Base-by-base conservation (phyloP, 2,888 invertebrate species). In the Meloe dianella region DNA sequence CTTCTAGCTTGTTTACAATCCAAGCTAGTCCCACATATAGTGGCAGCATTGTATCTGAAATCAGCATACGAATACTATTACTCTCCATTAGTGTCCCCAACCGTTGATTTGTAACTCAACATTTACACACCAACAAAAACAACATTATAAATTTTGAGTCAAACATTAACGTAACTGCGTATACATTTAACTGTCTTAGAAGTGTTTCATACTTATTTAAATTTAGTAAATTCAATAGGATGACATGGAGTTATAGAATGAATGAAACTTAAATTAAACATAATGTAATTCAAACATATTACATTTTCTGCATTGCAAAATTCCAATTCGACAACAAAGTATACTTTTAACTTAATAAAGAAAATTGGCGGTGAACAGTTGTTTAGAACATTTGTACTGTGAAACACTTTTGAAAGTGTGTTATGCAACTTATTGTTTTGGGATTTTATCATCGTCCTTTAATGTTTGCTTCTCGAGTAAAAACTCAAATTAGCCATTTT, bases 31-130 rank as follows among this genome's bases (percentile, higher is more conserved):
- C 70, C 74, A 71, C 73, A 73, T 75, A 73, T 77, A 75, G 75
- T 74, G 74, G 77, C 71, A 73, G 74, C 74, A 73, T 77, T 76
- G 75, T 76, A 74, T 76, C 76, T 75, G 76, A 77, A 81, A 81
- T 81, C 80, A 81, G 79, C 81, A 81, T 81, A 80, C 80, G 78
- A 81, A 81, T 78, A 78, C 81, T 78, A 81, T 81, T 80, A 81
- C 74, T 82, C 82, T 81, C 80, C 80, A 81, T 82, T 81, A 81
- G 79, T 79, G 80, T 82, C 80, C 76, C 77, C 76, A 76, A 74
- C 78, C 78, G 78, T 78, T 82, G 81, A 82, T 82, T 82, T 82
- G 80, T 80, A 77, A 78, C 78, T 77, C 71, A 78, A 77, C 78
- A 74, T 79, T 79, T 75, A 71, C 77, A 76, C 75, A 70, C 75